phyloP scores from a whole-genome alignment of 2,888 invertebrate species.

The Acholoe squamosa region DNA sequence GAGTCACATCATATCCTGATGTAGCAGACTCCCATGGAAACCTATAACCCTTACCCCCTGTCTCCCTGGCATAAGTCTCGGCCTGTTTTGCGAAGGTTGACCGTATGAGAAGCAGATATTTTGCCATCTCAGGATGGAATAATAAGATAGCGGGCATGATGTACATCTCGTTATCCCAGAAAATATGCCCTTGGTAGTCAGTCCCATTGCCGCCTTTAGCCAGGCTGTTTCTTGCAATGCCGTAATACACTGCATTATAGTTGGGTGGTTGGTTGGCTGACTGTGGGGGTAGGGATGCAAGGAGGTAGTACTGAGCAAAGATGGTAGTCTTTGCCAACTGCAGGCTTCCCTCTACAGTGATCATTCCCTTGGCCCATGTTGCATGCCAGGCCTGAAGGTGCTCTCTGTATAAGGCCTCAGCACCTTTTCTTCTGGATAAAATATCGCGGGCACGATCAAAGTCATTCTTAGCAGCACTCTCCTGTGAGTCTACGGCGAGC shows the following conservation, averaged over 20 bases:
- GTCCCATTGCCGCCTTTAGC: constrained; percentile 68
- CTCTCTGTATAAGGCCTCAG: constrained; percentile 62
- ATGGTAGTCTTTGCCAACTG: constrained; percentile 69
- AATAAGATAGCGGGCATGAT: constrained; percentile 75
- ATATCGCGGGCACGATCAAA: constrained; percentile 69
- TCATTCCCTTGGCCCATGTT: constrained; percentile 70
- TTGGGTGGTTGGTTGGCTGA: constrained; percentile 65
- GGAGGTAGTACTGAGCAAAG: constrained; percentile 75
- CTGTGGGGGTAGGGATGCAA: constrained; percentile 74
- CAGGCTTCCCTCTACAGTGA: constrained; percentile 65
- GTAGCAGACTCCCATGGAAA: constrained; percentile 75
- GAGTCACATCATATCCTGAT: constrained; percentile 72
- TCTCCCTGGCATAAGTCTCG: constrained; percentile 67
- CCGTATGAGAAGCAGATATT: constrained; percentile 71
- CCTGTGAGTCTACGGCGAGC: constrained; percentile 68
- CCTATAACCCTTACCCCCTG: constrained; percentile 69
- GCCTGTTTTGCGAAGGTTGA: constrained; percentile 68
- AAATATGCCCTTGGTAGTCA: constrained; percentile 75
- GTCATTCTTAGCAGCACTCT: constrained; percentile 68
- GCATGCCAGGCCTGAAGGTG: constrained; percentile 72
- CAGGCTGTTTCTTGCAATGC: constrained; percentile 68
- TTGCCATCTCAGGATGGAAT: constrained; percentile 74
- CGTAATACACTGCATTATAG: constrained; percentile 69
- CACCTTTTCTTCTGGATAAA: constrained; percentile 34
- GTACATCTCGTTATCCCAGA: constrained; percentile 78